Base-by-base conservation (phyloP, 92 coral and sea anemone genomes). In the Phymanthus crucifer region DNA sequence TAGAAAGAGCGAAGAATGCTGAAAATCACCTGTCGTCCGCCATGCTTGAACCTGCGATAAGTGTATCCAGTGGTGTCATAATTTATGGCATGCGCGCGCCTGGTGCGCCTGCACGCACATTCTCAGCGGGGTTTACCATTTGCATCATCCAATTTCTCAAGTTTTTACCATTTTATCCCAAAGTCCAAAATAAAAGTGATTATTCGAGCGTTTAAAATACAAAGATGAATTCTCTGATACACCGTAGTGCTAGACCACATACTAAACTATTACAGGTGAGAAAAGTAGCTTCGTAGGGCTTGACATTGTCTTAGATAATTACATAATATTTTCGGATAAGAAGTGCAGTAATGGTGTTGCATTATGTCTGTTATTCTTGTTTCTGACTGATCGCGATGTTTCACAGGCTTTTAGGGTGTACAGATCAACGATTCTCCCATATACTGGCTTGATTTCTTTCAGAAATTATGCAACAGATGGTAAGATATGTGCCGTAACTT, bases 381-480 rank as follows among this genome's bases (percentile, higher is more conserved):
- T 77, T 19, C 35, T 71, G 32, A 50, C 35, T 40, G 61, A 45
- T 72, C 29, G 17, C 21, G 32, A 19, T 47, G 9, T 73, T 32
- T 73, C 11, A 18, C 80, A 82, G 86, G 66, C 80, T 27, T 47
- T 82, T 13, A 16, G 74, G 72, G 23, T 82, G 50, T 82, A 78
- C 54, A 61, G 80, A 40, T 58, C 85, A 64, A 82, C 88, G 85
- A 64, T 77, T 81, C 57, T 86, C 8, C 91, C 85, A 13, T 83
- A 74, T 31, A 47, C 82, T 70, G 83, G 73, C 18, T 79, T 83
- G 67, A 48, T 84, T 69, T 58, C 84, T 29, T 66, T 86, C 21
- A 87, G 93, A 74, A 75, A 88, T 36, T 92, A 83, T 79, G 77
- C 93, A 24, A 89, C 91, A 31, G 90, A 85, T 31, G 93, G 97